Evolutionary conservation across 2,113 vertebrate genomes (phyloP).

Genomic region (Fukomys damarensis): DNA sequence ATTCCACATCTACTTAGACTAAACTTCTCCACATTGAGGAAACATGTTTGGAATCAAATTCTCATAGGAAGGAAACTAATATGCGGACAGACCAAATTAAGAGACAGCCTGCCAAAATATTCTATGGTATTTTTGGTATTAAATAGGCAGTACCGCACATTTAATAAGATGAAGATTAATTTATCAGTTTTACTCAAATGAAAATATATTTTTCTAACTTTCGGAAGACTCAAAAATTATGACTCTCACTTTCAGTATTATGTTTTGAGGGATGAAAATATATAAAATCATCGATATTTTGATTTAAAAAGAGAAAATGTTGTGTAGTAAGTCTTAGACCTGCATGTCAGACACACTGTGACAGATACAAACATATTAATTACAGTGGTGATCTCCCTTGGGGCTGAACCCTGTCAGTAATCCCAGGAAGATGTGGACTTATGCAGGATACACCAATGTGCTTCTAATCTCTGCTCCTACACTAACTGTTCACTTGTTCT

Average conservation of each 20-base stretch:
- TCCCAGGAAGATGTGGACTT: background rate
- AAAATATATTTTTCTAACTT: slow-evolving; percentile 4
- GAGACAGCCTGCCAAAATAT: background rate
- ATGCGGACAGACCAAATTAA: background rate
- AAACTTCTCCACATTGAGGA: background rate
- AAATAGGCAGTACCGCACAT: background rate
- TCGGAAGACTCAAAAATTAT: slow-evolving; percentile 48
- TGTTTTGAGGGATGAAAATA: background rate
- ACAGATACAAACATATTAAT: background rate
- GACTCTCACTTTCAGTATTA: background rate
- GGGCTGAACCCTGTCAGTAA: background rate
- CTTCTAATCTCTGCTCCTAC: background rate
- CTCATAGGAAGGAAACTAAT: background rate
- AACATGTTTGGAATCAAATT: background rate
- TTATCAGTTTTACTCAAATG: background rate
- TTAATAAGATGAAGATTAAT: slow-evolving; percentile 36
- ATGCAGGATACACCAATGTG: background rate
- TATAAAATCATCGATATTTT: slow-evolving; percentile 27
- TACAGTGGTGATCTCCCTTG: background rate
- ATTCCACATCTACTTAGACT: background rate
- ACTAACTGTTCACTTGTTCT: background rate
- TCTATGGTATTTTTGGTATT: background rate
- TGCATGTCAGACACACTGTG: background rate
- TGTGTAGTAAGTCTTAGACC: background rate
- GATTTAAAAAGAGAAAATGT: slow-evolving; percentile 53